phyloP scores from a whole-genome alignment of 2,888 invertebrate genomes.

The Lasioglossum malachurum region DNA sequence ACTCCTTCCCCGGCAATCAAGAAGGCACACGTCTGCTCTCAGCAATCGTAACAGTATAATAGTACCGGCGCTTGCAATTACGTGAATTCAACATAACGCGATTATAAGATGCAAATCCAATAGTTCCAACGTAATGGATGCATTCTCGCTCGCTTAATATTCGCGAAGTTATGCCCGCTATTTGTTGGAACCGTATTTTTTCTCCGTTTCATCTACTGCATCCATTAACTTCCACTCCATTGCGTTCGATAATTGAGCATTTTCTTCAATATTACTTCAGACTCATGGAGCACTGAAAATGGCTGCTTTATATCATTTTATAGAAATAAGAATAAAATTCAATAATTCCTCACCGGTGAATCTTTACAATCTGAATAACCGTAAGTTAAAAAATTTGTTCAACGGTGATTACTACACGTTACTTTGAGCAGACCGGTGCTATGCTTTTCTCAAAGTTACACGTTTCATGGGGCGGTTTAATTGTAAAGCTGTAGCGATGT shows the following conservation, averaged over 20 bases:
- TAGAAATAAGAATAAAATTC: not conserved
- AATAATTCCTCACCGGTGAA: no score
- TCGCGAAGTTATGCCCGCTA: not conserved
- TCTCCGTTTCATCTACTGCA: not conserved
- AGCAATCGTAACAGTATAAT: not conserved
- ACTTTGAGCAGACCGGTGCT: not conserved
- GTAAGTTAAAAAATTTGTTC: not conserved
- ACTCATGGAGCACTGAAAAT: not conserved
- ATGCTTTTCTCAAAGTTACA: not conserved
- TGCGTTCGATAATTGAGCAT: not conserved
- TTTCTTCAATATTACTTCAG: not conserved
- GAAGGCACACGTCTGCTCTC: not conserved
- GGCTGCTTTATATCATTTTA: not conserved
- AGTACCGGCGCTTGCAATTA: not conserved
- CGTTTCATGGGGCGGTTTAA: not conserved
- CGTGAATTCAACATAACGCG: not conserved
- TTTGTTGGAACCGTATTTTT: not conserved
- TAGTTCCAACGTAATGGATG: not conserved
- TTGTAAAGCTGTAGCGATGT: not conserved
- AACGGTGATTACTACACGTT: not conserved
- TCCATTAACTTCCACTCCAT: not conserved
- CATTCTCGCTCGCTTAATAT: not conserved
- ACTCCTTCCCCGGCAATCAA: not conserved
- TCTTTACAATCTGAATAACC: no score
- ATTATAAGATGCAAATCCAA: not conserved